Evolutionary conservation across 2,797 vertebrate species (phyloP), one percentile per base, ranked within the genome.

Genomic region (Platalea minor): DNA sequence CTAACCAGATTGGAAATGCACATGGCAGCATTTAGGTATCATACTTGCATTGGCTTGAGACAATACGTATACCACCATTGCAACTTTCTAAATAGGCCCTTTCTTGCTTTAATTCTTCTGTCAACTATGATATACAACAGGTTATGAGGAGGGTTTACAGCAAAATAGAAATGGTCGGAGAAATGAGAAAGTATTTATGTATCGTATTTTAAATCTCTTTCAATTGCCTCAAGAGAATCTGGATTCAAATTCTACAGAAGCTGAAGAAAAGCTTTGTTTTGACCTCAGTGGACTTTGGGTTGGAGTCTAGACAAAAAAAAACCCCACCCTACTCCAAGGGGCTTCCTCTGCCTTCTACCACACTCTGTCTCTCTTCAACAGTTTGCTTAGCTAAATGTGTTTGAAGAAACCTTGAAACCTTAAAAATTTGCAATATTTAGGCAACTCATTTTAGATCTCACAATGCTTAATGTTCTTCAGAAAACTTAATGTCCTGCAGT

Each of bases 11-110:
- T 60, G 25, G 46, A 46, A 91, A 77, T 9, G 17, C 21, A 17
- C 2, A 2, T 11, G 41, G 35, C 11, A 25, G 33, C 29, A 20
- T 75, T 76, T 12, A 31, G 45, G n/a, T 73, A 35, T 28, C 6
- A 7, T n/a, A 2, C 7, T 56, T 64, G 7, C 5, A 5, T 5
- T 54, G 60, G 11, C 15, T 85, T 63, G 31, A 70, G 28, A 78
- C 35, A 19, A 26, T 8, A 9, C 4, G 3, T 13, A 5, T 13
- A 2, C 9, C 2, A 7, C 8, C 7, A 7, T 1, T 51, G 13
- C 21, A 43, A 1, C 54, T 63, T 35, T 37, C 28, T 53, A 9
- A 81, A 54, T 2, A 46, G 29, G 5, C 6, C 18, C 18, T 69
- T 87, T 70, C 29, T 75, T 88, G 24, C n/a, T 87, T 56, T 45